phyloP scores from a whole-genome alignment of 37 sponge, comb jelly and placozoan species.

The Corticium candelabrum region DNA sequence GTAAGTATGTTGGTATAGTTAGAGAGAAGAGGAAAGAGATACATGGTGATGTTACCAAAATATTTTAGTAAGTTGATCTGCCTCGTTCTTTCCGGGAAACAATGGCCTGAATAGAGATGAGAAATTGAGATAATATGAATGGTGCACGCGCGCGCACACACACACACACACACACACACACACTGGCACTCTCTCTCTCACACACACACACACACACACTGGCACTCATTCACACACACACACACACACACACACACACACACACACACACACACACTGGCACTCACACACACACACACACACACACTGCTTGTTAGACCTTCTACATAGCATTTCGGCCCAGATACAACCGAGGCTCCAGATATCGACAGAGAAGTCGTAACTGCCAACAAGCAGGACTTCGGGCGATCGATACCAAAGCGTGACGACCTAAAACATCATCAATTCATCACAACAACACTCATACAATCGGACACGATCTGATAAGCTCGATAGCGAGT shows the following conservation, averaged over 20 bases:
- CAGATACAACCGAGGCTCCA: conserved; percentile 26
- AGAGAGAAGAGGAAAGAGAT: too few relatives aligned
- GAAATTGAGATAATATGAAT: not conserved
- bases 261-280: not conserved
- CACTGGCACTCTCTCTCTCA: not conserved
- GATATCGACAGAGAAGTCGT: conserved; percentile 18
- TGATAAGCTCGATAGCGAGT: too few relatives aligned
- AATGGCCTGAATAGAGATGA: not conserved
- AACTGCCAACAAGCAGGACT: conserved; percentile 14
- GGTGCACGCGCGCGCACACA: not conserved
- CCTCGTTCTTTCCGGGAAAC: not conserved
- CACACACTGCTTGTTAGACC: not conserved
- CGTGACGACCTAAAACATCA: conserved; percentile 19
- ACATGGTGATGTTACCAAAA: not conserved
- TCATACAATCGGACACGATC: too few relatives aligned
- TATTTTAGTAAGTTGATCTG: not conserved
- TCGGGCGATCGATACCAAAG: conserved; percentile 29
- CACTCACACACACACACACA: not conserved
- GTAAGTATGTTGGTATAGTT: too few relatives aligned
- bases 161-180: not conserved
- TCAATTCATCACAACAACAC: too few relatives aligned
- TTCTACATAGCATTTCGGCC: conserved; percentile 5
- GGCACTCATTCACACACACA: not conserved
- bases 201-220: not conserved
- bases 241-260: not conserved